phyloP scores from a whole-genome alignment of 1,140 invertebrate genomes.

The Belonocnema kinseyi region DNA sequence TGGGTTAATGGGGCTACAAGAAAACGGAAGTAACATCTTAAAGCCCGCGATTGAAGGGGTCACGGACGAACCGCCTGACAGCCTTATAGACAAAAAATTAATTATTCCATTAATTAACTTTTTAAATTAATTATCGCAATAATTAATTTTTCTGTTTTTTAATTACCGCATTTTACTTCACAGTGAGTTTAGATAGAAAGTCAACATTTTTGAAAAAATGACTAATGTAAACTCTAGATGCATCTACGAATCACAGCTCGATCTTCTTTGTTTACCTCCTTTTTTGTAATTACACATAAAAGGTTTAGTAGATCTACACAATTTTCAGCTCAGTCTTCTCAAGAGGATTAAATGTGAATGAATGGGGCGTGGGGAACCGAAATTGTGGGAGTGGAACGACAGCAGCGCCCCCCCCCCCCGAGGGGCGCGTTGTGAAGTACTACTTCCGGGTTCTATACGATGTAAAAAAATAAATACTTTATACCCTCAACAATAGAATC shows the following conservation, averaged over 20 bases:
- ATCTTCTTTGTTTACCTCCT: constrained; percentile 34
- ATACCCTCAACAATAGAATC: constrained; percentile 63
- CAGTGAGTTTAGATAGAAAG: too few relatives aligned
- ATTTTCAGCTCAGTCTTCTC: constrained; percentile 59
- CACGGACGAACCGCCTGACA: not conserved
- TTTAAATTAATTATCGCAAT: not conserved
- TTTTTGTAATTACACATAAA: constrained; percentile 49
- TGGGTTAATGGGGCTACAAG: not conserved
- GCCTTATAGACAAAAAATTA: not conserved
- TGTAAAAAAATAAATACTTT: constrained; percentile 67
- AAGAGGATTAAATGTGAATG: constrained; percentile 51
- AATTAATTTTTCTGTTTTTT: not conserved
- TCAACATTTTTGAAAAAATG: too few relatives aligned
- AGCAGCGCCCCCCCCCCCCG: constrained; percentile 48
- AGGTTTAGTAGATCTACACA: constrained; percentile 49
- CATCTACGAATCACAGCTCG: constrained; percentile 22
- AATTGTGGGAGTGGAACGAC: not conserved
- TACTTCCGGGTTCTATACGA: constrained; percentile 49
- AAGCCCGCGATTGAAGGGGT: not conserved
- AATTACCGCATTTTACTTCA: constrained; percentile 1
- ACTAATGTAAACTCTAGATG: not conserved
- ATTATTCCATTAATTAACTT: not conserved
- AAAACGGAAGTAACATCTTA: not conserved
- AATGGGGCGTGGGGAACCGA: constrained; percentile 35
- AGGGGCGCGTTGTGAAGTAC: constrained; percentile 51